These are phyloP conservation scores for Oceanodroma tethys DNA, from an alignment of 2,113 vertebrate genomes.

Conservation along the genomic window DNA sequence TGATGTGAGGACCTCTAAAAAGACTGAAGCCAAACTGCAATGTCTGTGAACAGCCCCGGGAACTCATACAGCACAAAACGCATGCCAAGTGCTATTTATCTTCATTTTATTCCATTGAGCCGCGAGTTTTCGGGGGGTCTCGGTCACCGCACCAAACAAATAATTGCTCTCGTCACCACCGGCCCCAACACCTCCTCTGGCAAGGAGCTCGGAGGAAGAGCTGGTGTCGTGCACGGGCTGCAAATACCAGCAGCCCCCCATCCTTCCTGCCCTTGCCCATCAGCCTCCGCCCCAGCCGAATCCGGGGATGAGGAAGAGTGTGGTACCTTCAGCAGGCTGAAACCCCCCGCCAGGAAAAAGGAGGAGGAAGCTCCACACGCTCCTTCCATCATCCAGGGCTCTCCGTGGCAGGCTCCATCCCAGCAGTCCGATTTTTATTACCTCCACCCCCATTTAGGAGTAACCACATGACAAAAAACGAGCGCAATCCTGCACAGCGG, in stretches of 20 bases:
- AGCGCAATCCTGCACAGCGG: neutral
- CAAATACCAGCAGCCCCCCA: neutral
- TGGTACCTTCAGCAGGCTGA: neutral
- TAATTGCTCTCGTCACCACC: neutral
- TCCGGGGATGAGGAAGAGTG: neutral
- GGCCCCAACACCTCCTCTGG: neutral
- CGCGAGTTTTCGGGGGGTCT: neutral
- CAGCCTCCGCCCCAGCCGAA: neutral
- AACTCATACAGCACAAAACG: neutral
- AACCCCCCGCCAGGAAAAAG: neutral
- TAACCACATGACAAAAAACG: neutral
- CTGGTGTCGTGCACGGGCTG: neutral
- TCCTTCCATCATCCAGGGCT: neutral
- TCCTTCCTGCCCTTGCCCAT: neutral
- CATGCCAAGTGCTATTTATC: neutral
- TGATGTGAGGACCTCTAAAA: neutral
- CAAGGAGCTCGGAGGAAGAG: neutral
- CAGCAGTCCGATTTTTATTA: neutral
- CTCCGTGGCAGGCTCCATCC: neutral
- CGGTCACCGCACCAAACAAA: neutral
- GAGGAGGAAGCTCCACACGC: neutral
- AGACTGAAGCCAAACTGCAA: neutral
- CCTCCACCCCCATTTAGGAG: conserved; percentile 36
- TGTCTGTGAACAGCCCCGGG: neutral
- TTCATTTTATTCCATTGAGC: neutral